Percentiles rank a stretch among this genome's conserved stretches.
Evolutionary conservation across 37 sponge, comb jelly and placozoan genomes (phyloP).

Genomic region (Chondrilla cf. caribensis): DNA sequence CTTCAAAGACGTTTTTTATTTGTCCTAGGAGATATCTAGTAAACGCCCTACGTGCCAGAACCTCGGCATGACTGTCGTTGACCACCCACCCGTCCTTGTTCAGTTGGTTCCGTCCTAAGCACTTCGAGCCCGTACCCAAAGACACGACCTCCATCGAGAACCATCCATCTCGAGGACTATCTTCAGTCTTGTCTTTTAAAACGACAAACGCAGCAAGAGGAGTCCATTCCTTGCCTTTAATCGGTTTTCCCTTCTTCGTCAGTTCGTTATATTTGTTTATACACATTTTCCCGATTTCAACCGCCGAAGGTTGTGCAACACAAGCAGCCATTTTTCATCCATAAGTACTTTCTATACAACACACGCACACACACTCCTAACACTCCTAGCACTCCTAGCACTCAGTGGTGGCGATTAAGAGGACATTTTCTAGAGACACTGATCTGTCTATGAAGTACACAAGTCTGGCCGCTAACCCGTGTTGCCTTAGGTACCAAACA

Average conservation of each 20-base stretch:
- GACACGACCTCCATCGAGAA: conserved; percentile 54
- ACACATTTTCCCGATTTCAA: conserved; percentile 6
- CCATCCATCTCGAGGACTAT: neutral
- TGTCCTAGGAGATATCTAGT: conserved; percentile 34
- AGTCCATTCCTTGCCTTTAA: conserved; percentile 61
- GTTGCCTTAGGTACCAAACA: conserved; percentile 44
- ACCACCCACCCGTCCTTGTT: conserved; percentile 60
- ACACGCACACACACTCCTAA: no score
- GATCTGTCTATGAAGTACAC: conserved; percentile 56
- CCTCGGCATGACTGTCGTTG: conserved; percentile 88
- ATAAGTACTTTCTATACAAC: no score
- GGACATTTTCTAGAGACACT: conserved; percentile 80
- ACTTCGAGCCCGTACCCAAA: conserved; percentile 92
- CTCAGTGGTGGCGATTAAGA: conserved; percentile 67
- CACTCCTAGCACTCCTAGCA: no score
- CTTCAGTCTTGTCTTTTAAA: neutral
- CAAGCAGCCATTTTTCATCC: no score
- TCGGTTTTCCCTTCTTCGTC: conserved; percentile 61
- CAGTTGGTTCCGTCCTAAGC: conserved; percentile 75
- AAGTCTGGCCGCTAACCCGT: conserved; percentile 51
- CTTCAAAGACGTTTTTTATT: neutral
- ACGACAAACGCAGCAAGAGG: conserved; percentile 53
- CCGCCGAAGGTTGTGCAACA: neutral
- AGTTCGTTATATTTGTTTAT: conserved; percentile 47
- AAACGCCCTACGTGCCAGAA: conserved; percentile 76